Evolutionary conservation across 2,888 invertebrate genomes (phyloP), one percentile per base, ranked within the genome.

Genomic region (Caenorhabditis imperialis): DNA sequence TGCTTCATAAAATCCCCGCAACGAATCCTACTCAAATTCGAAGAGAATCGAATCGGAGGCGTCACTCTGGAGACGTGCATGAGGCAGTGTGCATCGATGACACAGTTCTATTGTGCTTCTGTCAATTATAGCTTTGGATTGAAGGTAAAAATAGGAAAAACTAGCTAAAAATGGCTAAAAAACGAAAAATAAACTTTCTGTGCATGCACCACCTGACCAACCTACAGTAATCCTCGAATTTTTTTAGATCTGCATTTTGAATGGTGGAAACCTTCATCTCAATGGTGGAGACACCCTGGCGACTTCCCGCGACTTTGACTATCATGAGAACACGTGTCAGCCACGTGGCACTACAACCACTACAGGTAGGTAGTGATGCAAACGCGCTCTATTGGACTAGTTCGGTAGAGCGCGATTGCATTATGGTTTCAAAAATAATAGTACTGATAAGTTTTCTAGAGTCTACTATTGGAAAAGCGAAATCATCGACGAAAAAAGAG

Each of bases 291-390:
- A 53, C 1, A 65, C 65, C n/a, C 16, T 78, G 6, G n/a, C 61
- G 6, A 23, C 16, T 0, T 62, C 63, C 2, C 22, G 53, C 14
- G 73, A 71, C 8, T 73, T 48, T 33, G 78, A 78, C 25, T 78
- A 78, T 33, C 75, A 54, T 48, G 78, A 78, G 20, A 78, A 78
- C 30, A 70, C 60, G 3, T 78, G 78, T 44, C 72, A 71, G 25
- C 73, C 72, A 35, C 48, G 62, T 10, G 58, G 62, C 16, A 48
- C 54, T 8, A 54, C 65, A 2, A 60, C 60, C 2, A 44, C 44
- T 27, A 38, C 38, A 25, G 30, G 44, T 54, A 10, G 25, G 25
- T 7, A 48, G 10, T 10, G 10, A 14, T 27, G 10, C 6, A 7
- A 30, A 10, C 6, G 30, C 30, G 30, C 30, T 7, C 30, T n/a